phyloP scores from a whole-genome alignment of 2,888 invertebrate species.

The Proisotoma minuta region DNA sequence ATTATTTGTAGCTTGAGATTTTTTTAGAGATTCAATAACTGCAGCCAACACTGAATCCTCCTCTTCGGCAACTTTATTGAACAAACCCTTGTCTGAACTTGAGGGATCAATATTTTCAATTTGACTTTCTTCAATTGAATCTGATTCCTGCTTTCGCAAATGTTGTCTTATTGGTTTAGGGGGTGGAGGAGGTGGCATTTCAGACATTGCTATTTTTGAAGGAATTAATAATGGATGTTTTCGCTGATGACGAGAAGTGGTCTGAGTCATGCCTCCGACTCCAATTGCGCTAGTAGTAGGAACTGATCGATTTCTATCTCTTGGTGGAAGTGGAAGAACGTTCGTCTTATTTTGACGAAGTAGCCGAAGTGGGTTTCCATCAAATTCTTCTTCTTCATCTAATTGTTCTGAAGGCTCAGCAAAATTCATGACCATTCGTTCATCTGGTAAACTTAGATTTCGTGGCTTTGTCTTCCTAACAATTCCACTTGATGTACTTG shows the following conservation, averaged over 20 bases:
- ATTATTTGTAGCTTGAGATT: neutral
- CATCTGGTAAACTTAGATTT: constrained; percentile 31
- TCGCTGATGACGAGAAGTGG: constrained; percentile 63
- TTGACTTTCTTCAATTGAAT: neutral
- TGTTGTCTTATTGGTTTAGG: constrained; percentile 40
- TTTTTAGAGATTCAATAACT: neutral
- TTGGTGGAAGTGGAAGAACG: constrained; percentile 65
- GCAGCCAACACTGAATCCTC: neutral
- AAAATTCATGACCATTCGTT: constrained; percentile 1
- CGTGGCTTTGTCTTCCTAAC: constrained; percentile 20
- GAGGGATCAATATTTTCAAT: neutral
- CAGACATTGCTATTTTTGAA: constrained; percentile 47
- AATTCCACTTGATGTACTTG: neutral
- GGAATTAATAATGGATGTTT: constrained; percentile 78
- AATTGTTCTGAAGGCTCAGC: neutral
- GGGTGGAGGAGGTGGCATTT: constrained; percentile 38
- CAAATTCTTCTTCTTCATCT: constrained; percentile 45
- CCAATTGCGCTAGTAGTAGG: constrained; percentile 13
- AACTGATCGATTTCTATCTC: constrained; percentile 62
- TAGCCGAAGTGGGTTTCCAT: constrained; percentile 59
- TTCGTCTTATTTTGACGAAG: constrained; percentile 42
- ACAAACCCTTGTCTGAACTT: neutral
- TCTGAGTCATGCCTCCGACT: neutral
- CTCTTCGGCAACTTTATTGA: neutral
- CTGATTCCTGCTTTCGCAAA: neutral